phyloP scores from a whole-genome alignment of 2,888 invertebrate genomes.

The Incurvaria masculella region DNA sequence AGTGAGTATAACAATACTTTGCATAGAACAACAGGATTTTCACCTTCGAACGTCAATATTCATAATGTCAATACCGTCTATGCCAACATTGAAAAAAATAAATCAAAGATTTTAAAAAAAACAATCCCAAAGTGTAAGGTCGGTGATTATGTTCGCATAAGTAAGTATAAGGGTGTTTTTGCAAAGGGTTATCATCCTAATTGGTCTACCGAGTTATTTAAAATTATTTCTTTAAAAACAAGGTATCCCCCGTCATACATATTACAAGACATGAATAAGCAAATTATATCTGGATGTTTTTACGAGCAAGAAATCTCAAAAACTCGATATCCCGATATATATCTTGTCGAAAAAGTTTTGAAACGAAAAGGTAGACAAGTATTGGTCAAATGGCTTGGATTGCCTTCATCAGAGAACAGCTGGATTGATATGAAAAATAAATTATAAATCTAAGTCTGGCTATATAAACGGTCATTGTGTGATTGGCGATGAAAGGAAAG shows the following conservation, averaged over 20 bases:
- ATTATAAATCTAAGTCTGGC: constrained; percentile 1
- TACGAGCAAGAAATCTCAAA: constrained; percentile 24
- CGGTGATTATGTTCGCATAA: constrained; percentile 19
- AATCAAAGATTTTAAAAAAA: neutral
- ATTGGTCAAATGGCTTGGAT: constrained; percentile 8
- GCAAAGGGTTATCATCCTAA: constrained; percentile 22
- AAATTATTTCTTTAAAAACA: constrained; percentile 18
- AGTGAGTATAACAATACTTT: constrained; percentile 2
- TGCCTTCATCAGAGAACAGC: constrained; percentile 12
- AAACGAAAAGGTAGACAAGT: neutral
- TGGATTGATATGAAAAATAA: constrained; percentile 15
- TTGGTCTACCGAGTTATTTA: constrained; percentile 24
- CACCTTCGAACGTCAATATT: neutral
- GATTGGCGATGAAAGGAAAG: neutral
- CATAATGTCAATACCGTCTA: neutral
- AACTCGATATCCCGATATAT: constrained; percentile 22
- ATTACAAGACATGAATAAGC: constrained; percentile 19
- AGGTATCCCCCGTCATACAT: constrained; percentile 20
- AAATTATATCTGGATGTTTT: constrained; percentile 23
- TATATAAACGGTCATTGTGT: neutral
- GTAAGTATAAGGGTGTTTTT: constrained; percentile 18
- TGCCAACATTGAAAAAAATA: neutral
- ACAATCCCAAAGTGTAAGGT: constrained; percentile 14
- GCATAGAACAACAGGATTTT: neutral
- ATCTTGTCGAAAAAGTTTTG: constrained; percentile 22